Conservation (phyloP, 2,113 vertebrate species). For the Myiozetetes cayanensis region DNA sequence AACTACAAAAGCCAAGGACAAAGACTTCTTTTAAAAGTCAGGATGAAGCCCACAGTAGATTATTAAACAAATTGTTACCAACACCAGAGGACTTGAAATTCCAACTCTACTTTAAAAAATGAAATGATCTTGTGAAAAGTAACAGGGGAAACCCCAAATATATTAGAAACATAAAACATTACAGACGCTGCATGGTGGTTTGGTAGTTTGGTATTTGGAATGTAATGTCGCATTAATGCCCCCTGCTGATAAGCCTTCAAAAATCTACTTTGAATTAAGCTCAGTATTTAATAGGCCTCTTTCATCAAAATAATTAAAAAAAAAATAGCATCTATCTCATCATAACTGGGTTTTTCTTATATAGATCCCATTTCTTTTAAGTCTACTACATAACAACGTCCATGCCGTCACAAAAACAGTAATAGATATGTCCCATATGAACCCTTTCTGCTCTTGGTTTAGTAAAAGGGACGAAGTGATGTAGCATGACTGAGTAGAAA, state of each 20-base stretch:
- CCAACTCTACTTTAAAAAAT: not conserved
- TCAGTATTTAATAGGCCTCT: not conserved
- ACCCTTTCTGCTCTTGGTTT: not conserved
- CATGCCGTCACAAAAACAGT: not conserved
- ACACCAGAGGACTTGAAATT: not conserved
- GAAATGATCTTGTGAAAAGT: not conserved
- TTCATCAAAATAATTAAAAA: not conserved
- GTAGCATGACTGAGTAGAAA: not conserved
- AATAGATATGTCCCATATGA: not conserved
- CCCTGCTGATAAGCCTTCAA: constrained; percentile 54
- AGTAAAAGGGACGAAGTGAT: not conserved
- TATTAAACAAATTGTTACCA: not conserved
- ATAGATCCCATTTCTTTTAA: not conserved
- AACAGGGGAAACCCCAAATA: not conserved
- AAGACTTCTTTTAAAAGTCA: not conserved
- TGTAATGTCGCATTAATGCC: constrained; percentile 25
- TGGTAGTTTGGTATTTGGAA: not conserved
- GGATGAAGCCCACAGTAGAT: not conserved
- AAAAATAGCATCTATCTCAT: not conserved
- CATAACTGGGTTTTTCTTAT: not conserved
- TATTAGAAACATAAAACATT: not conserved
- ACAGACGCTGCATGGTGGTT: not conserved
- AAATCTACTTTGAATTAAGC: not conserved
- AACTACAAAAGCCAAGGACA: not conserved
- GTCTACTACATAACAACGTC: not conserved